Percentiles rank a stretch among this genome's conserved stretches.
phyloP scores from a whole-genome alignment of 2,888 invertebrate species.

The Dromius quadrimaculatus region DNA sequence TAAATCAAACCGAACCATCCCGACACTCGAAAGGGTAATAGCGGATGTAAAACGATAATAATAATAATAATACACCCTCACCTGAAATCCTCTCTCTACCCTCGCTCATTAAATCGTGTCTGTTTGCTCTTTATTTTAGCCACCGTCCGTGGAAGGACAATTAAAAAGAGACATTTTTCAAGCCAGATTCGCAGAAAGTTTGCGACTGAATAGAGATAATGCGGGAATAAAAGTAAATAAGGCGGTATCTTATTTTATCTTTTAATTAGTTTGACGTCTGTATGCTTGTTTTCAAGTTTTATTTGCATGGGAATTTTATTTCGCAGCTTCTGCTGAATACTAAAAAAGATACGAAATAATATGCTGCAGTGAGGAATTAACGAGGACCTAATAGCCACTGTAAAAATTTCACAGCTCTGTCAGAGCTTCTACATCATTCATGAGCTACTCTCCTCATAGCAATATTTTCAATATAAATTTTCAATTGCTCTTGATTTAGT shows the following conservation, averaged over 20 bases:
- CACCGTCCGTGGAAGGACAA: constrained; percentile 10
- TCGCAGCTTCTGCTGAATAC: not conserved
- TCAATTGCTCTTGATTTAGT: too few species aligned
- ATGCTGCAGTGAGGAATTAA: not conserved
- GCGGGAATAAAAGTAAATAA: constrained; percentile 37
- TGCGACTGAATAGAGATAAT: constrained; percentile 30
- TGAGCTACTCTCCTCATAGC: too few species aligned
- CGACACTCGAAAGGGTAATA: too few species aligned
- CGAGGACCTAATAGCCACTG: too few species aligned
- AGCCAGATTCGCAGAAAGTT: constrained; percentile 15
- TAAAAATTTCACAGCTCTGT: too few species aligned
- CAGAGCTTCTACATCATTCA: too few species aligned
- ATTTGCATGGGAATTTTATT: constrained; percentile 1
- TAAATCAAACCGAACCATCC: too few species aligned
- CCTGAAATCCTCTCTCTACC: constrained; percentile 2
- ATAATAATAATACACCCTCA: too few species aligned
- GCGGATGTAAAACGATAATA: too few species aligned
- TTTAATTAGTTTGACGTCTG: constrained; percentile 37
- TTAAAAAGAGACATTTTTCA: constrained; percentile 36
- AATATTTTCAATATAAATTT: too few species aligned
- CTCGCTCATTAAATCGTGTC: constrained; percentile 17
- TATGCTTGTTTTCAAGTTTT: constrained; percentile 29
- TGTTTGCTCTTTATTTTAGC: constrained; percentile 33
- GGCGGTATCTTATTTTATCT: constrained; percentile 39
- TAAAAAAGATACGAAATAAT: not conserved